These are phyloP conservation scores for Blastomussa wellsi DNA, from an alignment of 92 coral and sea anemone species.

Conservation along the genomic window DNA sequence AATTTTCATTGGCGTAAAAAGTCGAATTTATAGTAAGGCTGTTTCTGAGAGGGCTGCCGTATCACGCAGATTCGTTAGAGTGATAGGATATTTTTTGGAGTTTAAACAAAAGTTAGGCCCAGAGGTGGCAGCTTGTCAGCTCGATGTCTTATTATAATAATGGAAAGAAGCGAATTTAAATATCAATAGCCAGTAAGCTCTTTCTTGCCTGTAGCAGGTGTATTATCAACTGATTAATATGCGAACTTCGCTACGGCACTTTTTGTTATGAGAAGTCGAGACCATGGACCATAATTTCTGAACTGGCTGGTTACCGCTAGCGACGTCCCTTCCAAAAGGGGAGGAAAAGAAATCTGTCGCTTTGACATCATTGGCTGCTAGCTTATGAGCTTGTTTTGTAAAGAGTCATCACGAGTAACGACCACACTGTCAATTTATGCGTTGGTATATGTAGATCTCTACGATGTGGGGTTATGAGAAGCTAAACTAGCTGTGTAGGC, in stretches of 20 bases:
- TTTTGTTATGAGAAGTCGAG: constrained; percentile 48
- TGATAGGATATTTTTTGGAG: constrained; percentile 25
- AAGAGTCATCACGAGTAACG: constrained; percentile 38
- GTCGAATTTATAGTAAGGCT: not conserved
- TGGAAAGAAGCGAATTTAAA: constrained; percentile 56
- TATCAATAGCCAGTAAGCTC: constrained; percentile 63
- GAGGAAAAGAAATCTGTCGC: not conserved
- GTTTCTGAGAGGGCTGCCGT: not conserved
- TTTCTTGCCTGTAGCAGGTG: constrained; percentile 44
- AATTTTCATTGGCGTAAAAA: not conserved
- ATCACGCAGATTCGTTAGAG: not conserved
- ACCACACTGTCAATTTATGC: constrained; percentile 46
- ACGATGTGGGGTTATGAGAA: constrained; percentile 38
- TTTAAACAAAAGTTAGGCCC: constrained; percentile 29
- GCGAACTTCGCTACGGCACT: constrained; percentile 39
- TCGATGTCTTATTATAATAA: constrained; percentile 28
- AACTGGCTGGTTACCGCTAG: constrained; percentile 50
- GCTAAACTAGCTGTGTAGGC: constrained; percentile 6
- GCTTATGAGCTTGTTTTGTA: constrained; percentile 58
- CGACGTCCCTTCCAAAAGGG: constrained; percentile 38
- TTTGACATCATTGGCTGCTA: constrained; percentile 48
- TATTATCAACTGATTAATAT: constrained; percentile 43
- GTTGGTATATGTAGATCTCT: constrained; percentile 43
- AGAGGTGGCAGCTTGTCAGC: constrained; percentile 43
- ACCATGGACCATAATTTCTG: constrained; percentile 56